Percentiles rank a stretch among this genome's conserved stretches.
Conservation (phyloP, 2,888 invertebrate genomes). For the Coenonympha arcania region DNA sequence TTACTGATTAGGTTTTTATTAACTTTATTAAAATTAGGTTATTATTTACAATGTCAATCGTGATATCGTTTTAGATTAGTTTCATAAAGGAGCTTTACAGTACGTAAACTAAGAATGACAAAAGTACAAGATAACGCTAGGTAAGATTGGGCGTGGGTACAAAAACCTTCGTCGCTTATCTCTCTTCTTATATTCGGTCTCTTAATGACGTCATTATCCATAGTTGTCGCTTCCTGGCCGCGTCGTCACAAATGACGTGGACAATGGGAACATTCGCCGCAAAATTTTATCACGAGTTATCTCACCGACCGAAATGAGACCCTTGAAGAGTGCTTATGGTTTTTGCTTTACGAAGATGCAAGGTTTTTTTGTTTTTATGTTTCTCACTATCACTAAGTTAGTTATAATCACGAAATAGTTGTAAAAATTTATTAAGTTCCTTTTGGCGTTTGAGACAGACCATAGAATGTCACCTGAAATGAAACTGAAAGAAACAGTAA, state of each 20-base stretch:
- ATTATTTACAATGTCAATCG: too few species aligned
- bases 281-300: conserved; percentile 7
- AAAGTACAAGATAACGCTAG: background rate
- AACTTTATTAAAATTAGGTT: too few species aligned
- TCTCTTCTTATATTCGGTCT: conserved; percentile 5
- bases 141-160: conserved; percentile 4
- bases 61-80: too few species aligned
- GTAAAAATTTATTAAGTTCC: too few species aligned
- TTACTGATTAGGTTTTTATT: too few species aligned
- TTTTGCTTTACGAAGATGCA: background rate
- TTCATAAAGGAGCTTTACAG: too few species aligned
- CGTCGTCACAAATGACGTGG: conserved; percentile 10
- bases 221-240: conserved; percentile 6
- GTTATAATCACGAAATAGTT: too few species aligned
- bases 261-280: conserved; percentile 10
- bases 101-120: too few species aligned
- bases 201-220: conserved; percentile 12
- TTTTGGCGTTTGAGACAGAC: too few species aligned
- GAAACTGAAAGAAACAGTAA: too few species aligned
- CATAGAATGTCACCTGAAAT: too few species aligned
- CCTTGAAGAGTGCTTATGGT: background rate
- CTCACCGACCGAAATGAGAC: background rate
- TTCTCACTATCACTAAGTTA: too few species aligned
- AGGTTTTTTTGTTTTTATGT: background rate
- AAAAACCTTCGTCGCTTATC: conserved; percentile 8